Conservation (phyloP, 2,113 vertebrate genomes). For the Haemorhous mexicanus region DNA sequence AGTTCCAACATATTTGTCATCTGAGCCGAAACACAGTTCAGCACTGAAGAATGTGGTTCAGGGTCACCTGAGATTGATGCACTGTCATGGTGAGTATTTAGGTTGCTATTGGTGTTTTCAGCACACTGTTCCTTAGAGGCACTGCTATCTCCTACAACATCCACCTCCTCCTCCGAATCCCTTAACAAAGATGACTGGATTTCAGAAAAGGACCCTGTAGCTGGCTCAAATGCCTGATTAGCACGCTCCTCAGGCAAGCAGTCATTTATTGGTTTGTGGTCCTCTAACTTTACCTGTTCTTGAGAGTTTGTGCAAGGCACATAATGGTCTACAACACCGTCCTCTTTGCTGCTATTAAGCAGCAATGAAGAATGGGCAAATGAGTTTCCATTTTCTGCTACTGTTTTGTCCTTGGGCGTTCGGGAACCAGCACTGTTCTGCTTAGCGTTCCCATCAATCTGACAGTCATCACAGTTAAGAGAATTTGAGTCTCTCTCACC, state of each 20-base stretch:
- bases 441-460: constrained; percentile 69
- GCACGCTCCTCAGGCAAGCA: constrained; percentile 69
- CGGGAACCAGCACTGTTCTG: constrained; percentile 70
- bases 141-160: constrained; percentile 87
- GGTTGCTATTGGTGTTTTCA: constrained; percentile 71
- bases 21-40: constrained; percentile 75
- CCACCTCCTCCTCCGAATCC: constrained; percentile 89
- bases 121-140: constrained; percentile 81
- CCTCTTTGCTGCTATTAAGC: constrained; percentile 84
- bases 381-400: constrained; percentile 78
- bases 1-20: constrained; percentile 85
- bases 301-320: constrained; percentile 95
- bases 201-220: constrained; percentile 77
- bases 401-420: constrained; percentile 73
- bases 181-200: constrained; percentile 83
- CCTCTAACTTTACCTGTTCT: constrained; percentile 80
- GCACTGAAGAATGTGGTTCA: constrained; percentile 72
- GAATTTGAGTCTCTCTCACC: constrained; percentile 79
- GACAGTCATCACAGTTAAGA: constrained; percentile 78
- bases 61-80: constrained; percentile 85
- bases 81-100: constrained; percentile 61
- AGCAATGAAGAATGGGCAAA: constrained; percentile 73
- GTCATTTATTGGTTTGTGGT: constrained; percentile 75
- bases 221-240: constrained; percentile 69
- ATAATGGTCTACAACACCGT: constrained; percentile 81